phyloP scores from a whole-genome alignment of 1,140 invertebrate genomes.

The Rhizoglyphus robini region DNA sequence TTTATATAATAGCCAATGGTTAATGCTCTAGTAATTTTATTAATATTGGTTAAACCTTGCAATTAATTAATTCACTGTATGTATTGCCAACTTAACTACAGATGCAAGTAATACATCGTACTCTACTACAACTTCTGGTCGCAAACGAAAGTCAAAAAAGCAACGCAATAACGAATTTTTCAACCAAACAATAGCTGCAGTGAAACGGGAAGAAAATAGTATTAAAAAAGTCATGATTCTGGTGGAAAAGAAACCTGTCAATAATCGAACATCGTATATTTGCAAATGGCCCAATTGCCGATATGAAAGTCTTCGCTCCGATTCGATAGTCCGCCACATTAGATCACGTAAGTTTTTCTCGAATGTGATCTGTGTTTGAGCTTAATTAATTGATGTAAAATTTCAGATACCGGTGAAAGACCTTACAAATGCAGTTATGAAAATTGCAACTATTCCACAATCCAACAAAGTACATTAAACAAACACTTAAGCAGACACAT shows the following conservation, averaged over 20 bases:
- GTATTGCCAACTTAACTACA: no score
- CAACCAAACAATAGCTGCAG: background rate
- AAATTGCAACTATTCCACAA: slow-evolving; percentile 4
- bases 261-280: background rate
- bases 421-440: slow-evolving; percentile 17
- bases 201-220: slow-evolving; percentile 9
- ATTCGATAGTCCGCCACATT: slow-evolving; percentile 17
- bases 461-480: slow-evolving; percentile 10
- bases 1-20: no score
- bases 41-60: no score
- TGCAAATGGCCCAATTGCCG: slow-evolving; percentile 9
- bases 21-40: no score
- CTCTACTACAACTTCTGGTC: no score
- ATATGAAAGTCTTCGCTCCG: slow-evolving; percentile 5
- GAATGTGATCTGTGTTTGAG: background rate
- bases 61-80: no score
- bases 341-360: background rate
- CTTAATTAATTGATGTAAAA: background rate
- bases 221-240: slow-evolving; percentile 1
- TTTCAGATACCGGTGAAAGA: slow-evolving; percentile 12
- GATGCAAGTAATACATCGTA: no score
- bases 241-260: background rate
- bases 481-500: background rate
- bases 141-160: no score
- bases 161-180: no score